These are phyloP conservation scores for Aldrovandia affinis DNA, from an alignment of 2,797 vertebrate species.

Conservation along the genomic window DNA sequence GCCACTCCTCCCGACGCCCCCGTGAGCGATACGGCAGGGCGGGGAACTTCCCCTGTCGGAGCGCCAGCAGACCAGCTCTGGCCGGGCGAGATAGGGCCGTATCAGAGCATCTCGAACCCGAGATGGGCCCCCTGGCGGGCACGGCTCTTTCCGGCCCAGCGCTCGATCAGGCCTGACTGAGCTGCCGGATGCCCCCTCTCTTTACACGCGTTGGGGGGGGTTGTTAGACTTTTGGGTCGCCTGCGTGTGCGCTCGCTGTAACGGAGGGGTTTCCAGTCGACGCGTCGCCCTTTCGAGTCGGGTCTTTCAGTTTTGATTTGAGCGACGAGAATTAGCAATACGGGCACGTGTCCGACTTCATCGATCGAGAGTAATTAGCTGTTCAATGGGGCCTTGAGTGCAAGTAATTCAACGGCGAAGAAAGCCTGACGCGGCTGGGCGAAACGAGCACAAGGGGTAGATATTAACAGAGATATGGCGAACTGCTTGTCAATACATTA, in stretches of 20 bases:
- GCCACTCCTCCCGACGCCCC: not conserved
- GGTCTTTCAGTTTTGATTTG: not conserved
- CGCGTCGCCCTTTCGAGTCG: too few species aligned
- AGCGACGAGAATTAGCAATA: not conserved
- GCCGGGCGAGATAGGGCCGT: not conserved
- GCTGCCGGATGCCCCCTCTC: not conserved
- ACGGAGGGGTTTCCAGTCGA: too few species aligned
- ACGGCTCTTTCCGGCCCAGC: not conserved
- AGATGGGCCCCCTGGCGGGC: not conserved
- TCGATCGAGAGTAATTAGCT: not conserved
- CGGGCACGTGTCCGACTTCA: not conserved
- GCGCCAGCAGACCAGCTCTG: not conserved
- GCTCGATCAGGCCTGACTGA: not conserved
- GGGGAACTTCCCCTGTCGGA: not conserved
- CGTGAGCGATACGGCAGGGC: not conserved
- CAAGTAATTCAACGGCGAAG: not conserved
- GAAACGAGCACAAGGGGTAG: not conserved
- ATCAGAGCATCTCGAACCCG: not conserved
- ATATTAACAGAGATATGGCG: not conserved
- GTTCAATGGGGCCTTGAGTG: not conserved
- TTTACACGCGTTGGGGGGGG: not conserved
- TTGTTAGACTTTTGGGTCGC: not conserved
- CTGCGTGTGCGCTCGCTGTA: not conserved
- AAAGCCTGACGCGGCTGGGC: not conserved
- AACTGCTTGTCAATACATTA: not conserved